A percentile compares a stretch with the other conserved stretches of the same genome.
Evolutionary conservation across 2,113 vertebrate genomes (phyloP).

Genomic region (Machaerirhynchus nigripectus): DNA sequence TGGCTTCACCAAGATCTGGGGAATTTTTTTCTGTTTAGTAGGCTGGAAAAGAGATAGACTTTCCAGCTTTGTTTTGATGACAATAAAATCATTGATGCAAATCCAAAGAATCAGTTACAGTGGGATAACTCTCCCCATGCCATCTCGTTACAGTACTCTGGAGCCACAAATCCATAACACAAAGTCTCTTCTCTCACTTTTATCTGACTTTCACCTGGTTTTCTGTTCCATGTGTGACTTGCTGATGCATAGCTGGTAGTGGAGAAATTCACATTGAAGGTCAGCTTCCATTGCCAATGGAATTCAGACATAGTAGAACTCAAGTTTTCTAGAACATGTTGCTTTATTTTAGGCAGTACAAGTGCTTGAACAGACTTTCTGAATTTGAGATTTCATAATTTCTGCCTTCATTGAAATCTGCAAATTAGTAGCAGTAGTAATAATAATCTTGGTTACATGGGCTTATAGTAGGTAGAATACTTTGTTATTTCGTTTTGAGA

Average conservation of each 20-base stretch:
- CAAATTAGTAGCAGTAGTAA: background rate
- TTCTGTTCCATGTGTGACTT: background rate
- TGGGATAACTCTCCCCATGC: background rate
- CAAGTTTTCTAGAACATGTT: background rate
- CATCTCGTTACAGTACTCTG: background rate
- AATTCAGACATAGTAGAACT: background rate
- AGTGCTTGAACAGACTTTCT: background rate
- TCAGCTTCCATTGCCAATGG: background rate
- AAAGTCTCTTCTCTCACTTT: background rate
- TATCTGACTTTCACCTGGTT: background rate
- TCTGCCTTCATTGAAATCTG: background rate
- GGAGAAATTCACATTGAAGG: background rate
- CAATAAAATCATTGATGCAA: background rate
- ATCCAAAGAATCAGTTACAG: background rate
- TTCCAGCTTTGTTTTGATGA: background rate
- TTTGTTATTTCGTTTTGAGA: background rate
- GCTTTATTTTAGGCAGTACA: background rate
- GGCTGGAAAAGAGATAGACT: background rate
- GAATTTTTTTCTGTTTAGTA: background rate
- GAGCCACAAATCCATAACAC: background rate
- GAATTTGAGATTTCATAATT: background rate
- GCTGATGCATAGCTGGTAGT: background rate
- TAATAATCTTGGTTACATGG: rapidly evolving
- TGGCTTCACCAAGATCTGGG: background rate
- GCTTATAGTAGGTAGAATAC: background rate